phyloP scores from a whole-genome alignment of 2,113 vertebrate genomes.

The Gnathonemus echidnorhynchus region DNA sequence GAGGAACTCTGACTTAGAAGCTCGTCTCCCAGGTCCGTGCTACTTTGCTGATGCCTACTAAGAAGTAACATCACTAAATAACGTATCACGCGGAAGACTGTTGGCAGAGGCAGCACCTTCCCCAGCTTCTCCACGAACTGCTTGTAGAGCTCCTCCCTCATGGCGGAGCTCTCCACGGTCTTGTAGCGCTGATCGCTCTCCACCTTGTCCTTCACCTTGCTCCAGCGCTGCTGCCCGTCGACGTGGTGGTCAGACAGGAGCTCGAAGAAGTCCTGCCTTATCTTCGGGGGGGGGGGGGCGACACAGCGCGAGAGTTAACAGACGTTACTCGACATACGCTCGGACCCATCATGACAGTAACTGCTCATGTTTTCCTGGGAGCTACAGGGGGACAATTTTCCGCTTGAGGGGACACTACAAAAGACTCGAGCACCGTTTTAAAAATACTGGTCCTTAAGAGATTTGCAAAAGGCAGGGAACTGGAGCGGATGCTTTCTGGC shows the following conservation, averaged over 20 bases:
- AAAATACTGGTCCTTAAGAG: background rate
- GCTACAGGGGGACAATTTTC: background rate
- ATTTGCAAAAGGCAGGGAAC: background rate
- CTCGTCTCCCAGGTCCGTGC: no score
- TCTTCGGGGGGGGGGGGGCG: conserved; percentile 51
- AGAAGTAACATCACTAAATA: background rate
- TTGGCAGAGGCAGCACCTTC: conserved; percentile 63
- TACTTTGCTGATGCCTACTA: background rate
- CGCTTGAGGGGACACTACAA: background rate
- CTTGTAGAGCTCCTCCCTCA: conserved; percentile 91
- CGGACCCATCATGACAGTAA: background rate
- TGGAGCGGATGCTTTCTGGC: background rate
- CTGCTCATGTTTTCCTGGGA: background rate
- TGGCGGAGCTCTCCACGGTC: conserved; percentile 88
- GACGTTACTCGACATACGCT: background rate
- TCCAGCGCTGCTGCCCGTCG: conserved; percentile 92
- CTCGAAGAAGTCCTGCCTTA: conserved; percentile 92
- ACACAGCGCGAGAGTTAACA: background rate
- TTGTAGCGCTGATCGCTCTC: conserved; percentile 94
- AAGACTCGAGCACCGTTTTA: background rate
- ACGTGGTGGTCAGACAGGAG: conserved; percentile 87
- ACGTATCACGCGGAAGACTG: background rate
- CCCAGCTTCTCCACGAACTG: conserved; percentile 93
- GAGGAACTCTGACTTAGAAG: background rate
- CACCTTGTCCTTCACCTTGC: conserved; percentile 95